Percentiles rank a stretch among this genome's conserved stretches.
Conservation (phyloP, 2,797 vertebrate species). For the Eremophila alpestris region DNA sequence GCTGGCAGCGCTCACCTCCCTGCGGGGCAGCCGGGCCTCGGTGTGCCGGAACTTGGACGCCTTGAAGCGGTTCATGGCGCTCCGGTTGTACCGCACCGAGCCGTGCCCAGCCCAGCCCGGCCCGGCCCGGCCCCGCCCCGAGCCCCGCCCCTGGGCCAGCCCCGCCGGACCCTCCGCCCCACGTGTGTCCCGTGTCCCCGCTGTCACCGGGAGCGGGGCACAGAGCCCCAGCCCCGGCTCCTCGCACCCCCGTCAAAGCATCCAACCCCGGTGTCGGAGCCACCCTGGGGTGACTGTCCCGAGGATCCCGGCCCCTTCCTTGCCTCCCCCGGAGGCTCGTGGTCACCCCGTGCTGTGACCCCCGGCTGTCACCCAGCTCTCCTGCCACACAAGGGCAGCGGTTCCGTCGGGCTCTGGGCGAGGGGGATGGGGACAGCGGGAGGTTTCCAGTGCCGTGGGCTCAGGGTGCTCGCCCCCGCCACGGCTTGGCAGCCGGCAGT, state of each 20-base stretch:
- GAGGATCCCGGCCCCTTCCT: not conserved
- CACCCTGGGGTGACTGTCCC: not conserved
- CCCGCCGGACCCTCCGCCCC: not conserved
- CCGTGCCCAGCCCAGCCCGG: not conserved
- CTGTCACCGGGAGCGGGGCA: not conserved
- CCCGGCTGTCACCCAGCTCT: not conserved
- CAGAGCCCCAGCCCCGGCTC: not conserved
- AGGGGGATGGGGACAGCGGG: too few relatives aligned
- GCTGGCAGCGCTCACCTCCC: constrained; percentile 82
- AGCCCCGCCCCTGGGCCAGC: not conserved
- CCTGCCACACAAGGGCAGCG: not conserved
- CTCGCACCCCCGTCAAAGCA: not conserved
- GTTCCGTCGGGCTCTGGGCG: not conserved
- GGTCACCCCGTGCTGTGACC: not conserved
- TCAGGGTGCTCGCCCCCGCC: not conserved
- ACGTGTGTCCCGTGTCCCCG: not conserved
- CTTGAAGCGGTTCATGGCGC: constrained; percentile 92
- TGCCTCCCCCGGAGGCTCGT: too few relatives aligned
- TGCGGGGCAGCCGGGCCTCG: constrained; percentile 85
- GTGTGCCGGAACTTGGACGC: constrained; percentile 93
- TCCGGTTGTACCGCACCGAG: not conserved
- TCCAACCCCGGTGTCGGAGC: accelerated
- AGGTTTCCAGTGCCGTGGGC: not conserved
- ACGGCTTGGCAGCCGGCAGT: accelerated
- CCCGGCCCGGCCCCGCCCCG: not conserved